phyloP scores from a whole-genome alignment of 2,888 invertebrate species.

The Agrochola circellaris region DNA sequence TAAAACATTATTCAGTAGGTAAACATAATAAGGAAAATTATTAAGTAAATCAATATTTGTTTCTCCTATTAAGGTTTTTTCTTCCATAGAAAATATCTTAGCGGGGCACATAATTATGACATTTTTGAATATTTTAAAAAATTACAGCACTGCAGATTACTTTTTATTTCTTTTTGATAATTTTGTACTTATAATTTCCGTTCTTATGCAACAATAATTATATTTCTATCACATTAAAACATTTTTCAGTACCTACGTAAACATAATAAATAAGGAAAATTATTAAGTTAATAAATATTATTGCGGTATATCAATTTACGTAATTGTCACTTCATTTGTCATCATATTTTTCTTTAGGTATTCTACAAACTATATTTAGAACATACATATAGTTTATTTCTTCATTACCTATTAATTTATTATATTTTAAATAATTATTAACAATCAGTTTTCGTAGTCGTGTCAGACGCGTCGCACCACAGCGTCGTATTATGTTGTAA shows the following conservation, averaged over 20 bases:
- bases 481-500: conserved; percentile 77
- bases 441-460: conserved; percentile 50
- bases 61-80: conserved; percentile 69
- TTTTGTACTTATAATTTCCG: not conserved
- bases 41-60: conserved; percentile 47
- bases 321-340: not conserved
- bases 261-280: conserved; percentile 21
- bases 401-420: not conserved
- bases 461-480: conserved; percentile 51
- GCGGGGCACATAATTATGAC: conserved; percentile 54
- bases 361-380: not conserved
- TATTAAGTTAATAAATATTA: conserved; percentile 1
- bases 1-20: not conserved
- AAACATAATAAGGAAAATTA: conserved; percentile 20
- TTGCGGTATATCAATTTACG: conserved; percentile 16
- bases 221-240: not conserved
- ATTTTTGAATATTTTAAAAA: conserved; percentile 37
- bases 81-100: conserved; percentile 72
- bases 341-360: not conserved
- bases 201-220: not conserved
- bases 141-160: not conserved
- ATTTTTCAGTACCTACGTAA: not conserved
- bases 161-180: conserved; percentile 23
- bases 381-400: not conserved
- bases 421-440: conserved; percentile 7